Evolutionary conservation across 1,140 invertebrate species (phyloP), one percentile per base, ranked within the genome.

Genomic region (Brachionus koreanus): DNA sequence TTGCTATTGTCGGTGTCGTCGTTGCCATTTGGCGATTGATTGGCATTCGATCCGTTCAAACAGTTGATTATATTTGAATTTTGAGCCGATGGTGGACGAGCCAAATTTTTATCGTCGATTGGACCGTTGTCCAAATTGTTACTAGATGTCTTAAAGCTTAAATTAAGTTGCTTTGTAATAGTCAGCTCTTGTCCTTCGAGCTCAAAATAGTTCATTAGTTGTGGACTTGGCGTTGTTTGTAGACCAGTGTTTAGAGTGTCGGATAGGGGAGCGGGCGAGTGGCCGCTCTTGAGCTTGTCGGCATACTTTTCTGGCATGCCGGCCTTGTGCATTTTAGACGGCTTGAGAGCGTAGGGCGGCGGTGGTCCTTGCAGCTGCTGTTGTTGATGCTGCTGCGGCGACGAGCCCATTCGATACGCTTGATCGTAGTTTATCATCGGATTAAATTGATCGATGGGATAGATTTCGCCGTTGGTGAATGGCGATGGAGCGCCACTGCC

Each of bases 131-230:
- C 10, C 10, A 6, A 19, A 37, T 9, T 43, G n/a, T n/a, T 19
- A 19, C 16, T 19, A 9, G 2, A 19, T 10, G 49, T 19, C 19
- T 82, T 82, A 37, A 43, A 82, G 39, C 63, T 82, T 23, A 35
- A 10, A 46, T 82, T 82, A 5, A 82, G 35, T 63, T 82, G 79
- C 46, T 82, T 82, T 7, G 79, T 82, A 29, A 82, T 82, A 10
- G 65, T 82, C 3, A 82, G 33, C 37, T 82, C 79, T 46, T 82
- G 79, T 12, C 79, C 79, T 16, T 82, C 79, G 13, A 82, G 19
- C 35, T 65, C 63, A 46, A 82, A 46, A 69, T 82, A 82, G 35
- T 69, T 82, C 79, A 82, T 82, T 13, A 67, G 61, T 23, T 82
- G 79, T 16, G 79, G 79, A 67, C 57, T 67, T n/a, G 79, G 79